These are phyloP conservation scores for Apomyelois bistriatella DNA, from an alignment of 2,888 invertebrate species.

Conservation along the genomic window DNA sequence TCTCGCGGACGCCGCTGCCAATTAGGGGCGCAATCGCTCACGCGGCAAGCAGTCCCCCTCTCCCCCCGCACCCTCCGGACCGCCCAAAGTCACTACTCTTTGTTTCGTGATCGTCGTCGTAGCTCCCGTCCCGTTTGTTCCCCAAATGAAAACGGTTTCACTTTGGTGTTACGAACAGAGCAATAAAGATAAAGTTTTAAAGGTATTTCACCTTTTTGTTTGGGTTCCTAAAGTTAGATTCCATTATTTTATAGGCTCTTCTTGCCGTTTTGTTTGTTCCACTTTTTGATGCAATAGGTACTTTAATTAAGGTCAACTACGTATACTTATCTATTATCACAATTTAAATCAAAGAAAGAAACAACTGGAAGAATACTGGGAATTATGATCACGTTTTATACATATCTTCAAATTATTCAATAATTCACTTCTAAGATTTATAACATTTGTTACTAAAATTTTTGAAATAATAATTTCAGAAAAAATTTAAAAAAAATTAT, in stretches of 20 bases:
- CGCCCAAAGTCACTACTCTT: slow-evolving; percentile 52
- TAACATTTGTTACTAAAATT: too few relatives aligned
- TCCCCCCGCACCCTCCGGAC: slow-evolving; percentile 23
- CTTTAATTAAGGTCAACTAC: too few relatives aligned
- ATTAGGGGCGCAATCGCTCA: slow-evolving; percentile 81
- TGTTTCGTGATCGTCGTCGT: slow-evolving; percentile 59
- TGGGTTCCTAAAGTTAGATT: slow-evolving; percentile 41
- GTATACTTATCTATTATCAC: too few relatives aligned
- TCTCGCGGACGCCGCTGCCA: slow-evolving; percentile 80
- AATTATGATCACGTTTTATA: too few relatives aligned
- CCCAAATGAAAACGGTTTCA: slow-evolving; percentile 75
- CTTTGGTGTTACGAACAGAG: slow-evolving; percentile 60
- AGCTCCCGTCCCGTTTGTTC: slow-evolving; percentile 59
- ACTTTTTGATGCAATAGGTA: too few relatives aligned
- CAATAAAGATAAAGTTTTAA: slow-evolving; percentile 57
- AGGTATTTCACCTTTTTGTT: slow-evolving; percentile 53
- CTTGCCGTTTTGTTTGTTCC: slow-evolving; percentile 2
- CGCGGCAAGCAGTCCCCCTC: slow-evolving; percentile 56
- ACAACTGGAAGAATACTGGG: too few relatives aligned
- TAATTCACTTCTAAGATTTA: too few relatives aligned
- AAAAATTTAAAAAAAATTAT: too few relatives aligned
- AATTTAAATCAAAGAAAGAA: too few relatives aligned
- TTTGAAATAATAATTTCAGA: too few relatives aligned
- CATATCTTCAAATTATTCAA: too few relatives aligned
- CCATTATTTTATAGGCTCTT: slow-evolving; percentile 27